Evolutionary conservation across 2,888 invertebrate species (phyloP).

Genomic region (Hymenopus coronatus): DNA sequence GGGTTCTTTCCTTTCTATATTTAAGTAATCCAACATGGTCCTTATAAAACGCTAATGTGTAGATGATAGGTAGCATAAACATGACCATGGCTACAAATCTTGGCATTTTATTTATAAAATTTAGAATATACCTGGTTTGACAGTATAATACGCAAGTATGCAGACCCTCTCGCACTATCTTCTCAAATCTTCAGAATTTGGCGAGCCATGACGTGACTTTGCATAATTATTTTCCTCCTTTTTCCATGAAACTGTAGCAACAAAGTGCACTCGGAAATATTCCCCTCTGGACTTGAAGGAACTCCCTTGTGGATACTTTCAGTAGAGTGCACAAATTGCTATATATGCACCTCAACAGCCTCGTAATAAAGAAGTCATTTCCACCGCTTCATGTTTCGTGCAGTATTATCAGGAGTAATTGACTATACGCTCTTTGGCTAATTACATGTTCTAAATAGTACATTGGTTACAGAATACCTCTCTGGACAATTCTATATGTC

Average conservation of each 20-base stretch:
- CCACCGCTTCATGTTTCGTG: not conserved
- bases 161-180: not conserved
- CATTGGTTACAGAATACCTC: no score
- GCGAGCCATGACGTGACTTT: not conserved
- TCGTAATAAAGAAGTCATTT: not conserved
- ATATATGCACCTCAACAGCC: not conserved
- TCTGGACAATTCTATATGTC: no score
- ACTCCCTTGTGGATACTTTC: not conserved
- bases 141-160: not conserved
- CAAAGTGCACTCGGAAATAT: not conserved
- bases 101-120: no score
- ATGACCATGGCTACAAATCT: no score
- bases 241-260: not conserved
- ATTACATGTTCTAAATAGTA: no score
- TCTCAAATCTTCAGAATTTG: not conserved
- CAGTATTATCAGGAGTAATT: no score
- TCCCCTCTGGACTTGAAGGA: not conserved
- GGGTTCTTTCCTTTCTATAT: no score
- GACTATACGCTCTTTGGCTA: no score
- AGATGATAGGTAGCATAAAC: no score
- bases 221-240: not conserved
- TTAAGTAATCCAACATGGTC: no score
- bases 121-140: not conserved
- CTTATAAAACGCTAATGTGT: no score
- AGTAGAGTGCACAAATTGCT: not conserved